Evolutionary conservation across 2,113 vertebrate species (phyloP).

Genomic region (Peromyscus polionotus): DNA sequence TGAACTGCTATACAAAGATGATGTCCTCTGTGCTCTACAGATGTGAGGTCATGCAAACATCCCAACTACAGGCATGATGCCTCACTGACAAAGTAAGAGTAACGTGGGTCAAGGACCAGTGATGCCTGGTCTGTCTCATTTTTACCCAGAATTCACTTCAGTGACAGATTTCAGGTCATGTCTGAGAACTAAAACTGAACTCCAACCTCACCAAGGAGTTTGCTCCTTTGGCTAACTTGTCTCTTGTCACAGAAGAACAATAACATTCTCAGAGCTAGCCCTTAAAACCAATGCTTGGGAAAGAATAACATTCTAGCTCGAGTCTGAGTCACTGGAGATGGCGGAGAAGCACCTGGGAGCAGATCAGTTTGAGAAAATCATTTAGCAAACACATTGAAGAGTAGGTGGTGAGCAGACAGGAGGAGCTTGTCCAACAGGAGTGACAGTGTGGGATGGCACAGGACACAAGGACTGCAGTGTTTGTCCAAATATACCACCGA

Average conservation of each 20-base stretch:
- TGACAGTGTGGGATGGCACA: neutral
- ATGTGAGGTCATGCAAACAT: accelerated
- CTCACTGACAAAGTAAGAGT: neutral
- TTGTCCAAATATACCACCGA: neutral
- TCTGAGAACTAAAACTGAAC: neutral
- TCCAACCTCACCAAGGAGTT: neutral
- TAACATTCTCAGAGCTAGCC: neutral
- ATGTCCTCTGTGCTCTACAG: neutral
- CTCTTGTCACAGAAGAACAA: neutral
- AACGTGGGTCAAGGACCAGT: neutral
- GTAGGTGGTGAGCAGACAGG: neutral
- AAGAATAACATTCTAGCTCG: neutral
- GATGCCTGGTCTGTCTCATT: neutral
- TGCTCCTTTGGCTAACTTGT: neutral
- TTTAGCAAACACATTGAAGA: neutral
- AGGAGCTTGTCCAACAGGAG: neutral
- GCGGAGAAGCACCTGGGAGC: slow-evolving; percentile 25
- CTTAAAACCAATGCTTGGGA: neutral
- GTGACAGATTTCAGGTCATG: neutral
- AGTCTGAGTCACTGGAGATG: neutral
- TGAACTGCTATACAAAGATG: neutral
- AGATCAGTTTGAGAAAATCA: neutral
- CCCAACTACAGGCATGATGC: accelerated
- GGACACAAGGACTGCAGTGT: neutral
- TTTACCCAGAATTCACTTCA: neutral